Evolutionary conservation across 2,888 invertebrate species (phyloP).

Genomic region (Pseudococcus longispinus): DNA sequence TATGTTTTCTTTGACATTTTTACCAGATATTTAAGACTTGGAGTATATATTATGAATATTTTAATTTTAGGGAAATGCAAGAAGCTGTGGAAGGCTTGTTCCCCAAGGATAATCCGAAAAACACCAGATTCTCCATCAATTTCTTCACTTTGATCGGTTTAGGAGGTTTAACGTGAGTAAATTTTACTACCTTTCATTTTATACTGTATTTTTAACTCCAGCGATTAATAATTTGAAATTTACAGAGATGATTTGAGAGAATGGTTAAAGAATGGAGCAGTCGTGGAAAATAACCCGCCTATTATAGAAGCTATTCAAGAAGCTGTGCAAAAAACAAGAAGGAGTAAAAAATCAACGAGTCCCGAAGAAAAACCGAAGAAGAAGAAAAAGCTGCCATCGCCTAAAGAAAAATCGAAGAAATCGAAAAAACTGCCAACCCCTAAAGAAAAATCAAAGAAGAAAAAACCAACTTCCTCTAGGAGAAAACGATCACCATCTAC

Average conservation of each 20-base stretch:
- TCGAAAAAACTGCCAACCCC: conserved; percentile 58
- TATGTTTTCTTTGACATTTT: conserved; percentile 66
- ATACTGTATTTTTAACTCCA: no score
- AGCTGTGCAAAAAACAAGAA: conserved; percentile 58
- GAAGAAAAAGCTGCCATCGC: conserved; percentile 25
- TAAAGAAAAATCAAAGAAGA: conserved; percentile 59
- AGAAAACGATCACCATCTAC: conserved; percentile 58
- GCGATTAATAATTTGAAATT: no score
- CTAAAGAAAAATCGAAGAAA: conserved; percentile 58
- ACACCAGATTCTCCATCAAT: conserved; percentile 96
- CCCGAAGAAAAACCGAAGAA: conserved; percentile 57
- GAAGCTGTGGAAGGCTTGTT: conserved; percentile 89
- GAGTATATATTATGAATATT: background rate
- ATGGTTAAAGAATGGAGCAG: conserved; percentile 82
- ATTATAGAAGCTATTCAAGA: conserved; percentile 62
- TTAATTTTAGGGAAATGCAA: conserved; percentile 77
- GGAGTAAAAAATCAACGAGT: conserved; percentile 47
- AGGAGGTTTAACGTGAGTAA: conserved; percentile 84
- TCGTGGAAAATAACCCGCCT: conserved; percentile 66
- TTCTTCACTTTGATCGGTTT: conserved; percentile 97
- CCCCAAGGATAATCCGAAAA: conserved; percentile 93
- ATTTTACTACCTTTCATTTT: no score
- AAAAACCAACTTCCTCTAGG: conserved; percentile 50
- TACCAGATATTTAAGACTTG: background rate
- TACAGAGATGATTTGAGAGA: conserved; percentile 80